Percentiles rank a stretch among this genome's conserved stretches.
Evolutionary conservation across 2,797 vertebrate species (phyloP).

Genomic region (Acanthornis magna): DNA sequence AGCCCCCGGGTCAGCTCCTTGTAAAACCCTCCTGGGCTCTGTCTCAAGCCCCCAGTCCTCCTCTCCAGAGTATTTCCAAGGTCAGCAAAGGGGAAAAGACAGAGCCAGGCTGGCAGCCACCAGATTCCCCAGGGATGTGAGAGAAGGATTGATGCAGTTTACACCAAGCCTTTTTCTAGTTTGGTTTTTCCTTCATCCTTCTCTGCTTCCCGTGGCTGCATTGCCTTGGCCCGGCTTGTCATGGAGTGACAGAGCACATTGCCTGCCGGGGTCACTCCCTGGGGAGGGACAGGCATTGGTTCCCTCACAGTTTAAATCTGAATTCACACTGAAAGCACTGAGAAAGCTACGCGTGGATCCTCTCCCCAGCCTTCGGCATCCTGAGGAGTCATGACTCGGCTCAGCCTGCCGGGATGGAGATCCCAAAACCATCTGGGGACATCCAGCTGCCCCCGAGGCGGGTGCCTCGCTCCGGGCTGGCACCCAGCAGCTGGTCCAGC

Average conservation of each 20-base stretch:
- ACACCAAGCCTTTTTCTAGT: background rate
- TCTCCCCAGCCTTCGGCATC: background rate
- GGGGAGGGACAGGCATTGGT: background rate
- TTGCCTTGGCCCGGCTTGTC: background rate
- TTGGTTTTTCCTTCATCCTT: constrained; percentile 19
- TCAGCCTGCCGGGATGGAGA: background rate
- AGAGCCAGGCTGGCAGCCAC: background rate
- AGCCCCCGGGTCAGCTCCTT: background rate
- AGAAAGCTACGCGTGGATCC: background rate
- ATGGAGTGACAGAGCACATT: background rate
- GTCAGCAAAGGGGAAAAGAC: background rate
- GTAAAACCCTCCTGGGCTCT: background rate
- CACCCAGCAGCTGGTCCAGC: constrained; percentile 3
- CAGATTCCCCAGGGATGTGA: background rate
- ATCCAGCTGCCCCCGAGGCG: background rate
- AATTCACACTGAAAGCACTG: constrained; percentile 9
- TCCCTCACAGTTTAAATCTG: background rate
- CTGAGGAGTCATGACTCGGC: background rate
- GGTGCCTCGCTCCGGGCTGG: background rate
- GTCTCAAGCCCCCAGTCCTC: background rate
- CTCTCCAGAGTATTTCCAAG: background rate
- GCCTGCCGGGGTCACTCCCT: background rate
- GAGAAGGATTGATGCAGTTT: background rate
- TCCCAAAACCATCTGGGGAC: background rate
- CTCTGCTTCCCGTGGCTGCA: background rate